Percentiles rank a stretch among this genome's conserved stretches.
Evolutionary conservation across 1,140 invertebrate genomes (phyloP).

Genomic region (Dolichoris vasculosae): DNA sequence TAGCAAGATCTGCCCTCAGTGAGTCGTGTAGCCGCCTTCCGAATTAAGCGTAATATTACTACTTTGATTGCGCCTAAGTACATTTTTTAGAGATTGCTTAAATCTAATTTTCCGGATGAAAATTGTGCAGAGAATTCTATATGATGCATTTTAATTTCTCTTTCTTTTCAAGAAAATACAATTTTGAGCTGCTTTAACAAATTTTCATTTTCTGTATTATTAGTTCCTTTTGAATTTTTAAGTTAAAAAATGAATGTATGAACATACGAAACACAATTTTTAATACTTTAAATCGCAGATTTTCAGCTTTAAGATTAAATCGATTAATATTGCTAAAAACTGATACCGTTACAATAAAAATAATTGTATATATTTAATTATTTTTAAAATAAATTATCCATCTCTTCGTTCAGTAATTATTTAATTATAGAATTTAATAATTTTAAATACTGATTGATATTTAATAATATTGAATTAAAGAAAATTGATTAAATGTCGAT

Average conservation of each 20-base stretch:
- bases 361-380: too few relatives aligned
- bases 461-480: too few relatives aligned
- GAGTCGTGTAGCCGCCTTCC: not conserved
- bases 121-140: not conserved
- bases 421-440: too few relatives aligned
- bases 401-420: too few relatives aligned
- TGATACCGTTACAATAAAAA: too few relatives aligned
- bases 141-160: not conserved
- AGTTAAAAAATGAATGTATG: not conserved
- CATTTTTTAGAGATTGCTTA: conserved; percentile 6
- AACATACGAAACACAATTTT: too few relatives aligned
- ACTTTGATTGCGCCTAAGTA: conserved; percentile 33
- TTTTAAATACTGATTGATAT: too few relatives aligned
- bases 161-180: not conserved
- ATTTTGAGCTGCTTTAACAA: not conserved
- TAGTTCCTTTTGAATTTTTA: not conserved
- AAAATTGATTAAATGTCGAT: too few relatives aligned
- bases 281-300: too few relatives aligned
- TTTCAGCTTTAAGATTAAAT: too few relatives aligned
- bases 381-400: too few relatives aligned
- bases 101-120: not conserved
- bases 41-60: conserved; percentile 37
- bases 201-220: not conserved
- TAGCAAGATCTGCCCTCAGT: conserved; percentile 13
- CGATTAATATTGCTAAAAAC: too few relatives aligned